Evolutionary conservation across 2,888 invertebrate genomes (phyloP).

Genomic region (Liopterus haemorrhoidalis): DNA sequence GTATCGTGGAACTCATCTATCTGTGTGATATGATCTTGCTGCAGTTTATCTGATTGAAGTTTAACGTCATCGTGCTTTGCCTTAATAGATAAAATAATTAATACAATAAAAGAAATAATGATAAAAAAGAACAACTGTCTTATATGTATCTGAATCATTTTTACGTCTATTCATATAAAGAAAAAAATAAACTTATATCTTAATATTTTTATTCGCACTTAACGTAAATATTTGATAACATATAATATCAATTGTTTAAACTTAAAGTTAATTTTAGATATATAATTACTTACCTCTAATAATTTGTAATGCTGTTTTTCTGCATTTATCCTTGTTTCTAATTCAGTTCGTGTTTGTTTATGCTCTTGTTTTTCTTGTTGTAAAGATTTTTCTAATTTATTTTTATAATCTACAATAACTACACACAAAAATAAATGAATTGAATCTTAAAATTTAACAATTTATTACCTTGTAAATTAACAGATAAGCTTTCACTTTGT

Average conservation of each 20-base stretch:
- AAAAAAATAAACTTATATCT: conserved; percentile 4
- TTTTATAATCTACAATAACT: conserved; percentile 56
- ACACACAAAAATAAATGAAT: conserved; percentile 28
- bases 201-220: too few species aligned
- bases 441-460: conserved; percentile 2
- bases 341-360: conserved; percentile 48
- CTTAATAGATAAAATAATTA: conserved; percentile 37
- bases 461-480: conserved; percentile 53
- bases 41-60: conserved; percentile 47
- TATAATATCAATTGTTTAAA: neutral
- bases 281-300: conserved; percentile 40
- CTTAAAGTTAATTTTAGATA: neutral
- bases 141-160: conserved; percentile 13
- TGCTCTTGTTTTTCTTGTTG: conserved; percentile 53
- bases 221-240: too few species aligned
- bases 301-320: conserved; percentile 52
- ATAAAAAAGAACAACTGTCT: neutral
- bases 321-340: conserved; percentile 47
- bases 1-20: conserved; percentile 48
- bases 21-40: conserved; percentile 47
- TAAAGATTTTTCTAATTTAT: conserved; percentile 52
- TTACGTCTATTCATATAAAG: too few species aligned
- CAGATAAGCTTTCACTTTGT: conserved; percentile 54
- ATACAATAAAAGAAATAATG: neutral
- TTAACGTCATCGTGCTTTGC: conserved; percentile 50